phyloP scores from a whole-genome alignment of 2,888 invertebrate species.

The Aleiodes testaceus region DNA sequence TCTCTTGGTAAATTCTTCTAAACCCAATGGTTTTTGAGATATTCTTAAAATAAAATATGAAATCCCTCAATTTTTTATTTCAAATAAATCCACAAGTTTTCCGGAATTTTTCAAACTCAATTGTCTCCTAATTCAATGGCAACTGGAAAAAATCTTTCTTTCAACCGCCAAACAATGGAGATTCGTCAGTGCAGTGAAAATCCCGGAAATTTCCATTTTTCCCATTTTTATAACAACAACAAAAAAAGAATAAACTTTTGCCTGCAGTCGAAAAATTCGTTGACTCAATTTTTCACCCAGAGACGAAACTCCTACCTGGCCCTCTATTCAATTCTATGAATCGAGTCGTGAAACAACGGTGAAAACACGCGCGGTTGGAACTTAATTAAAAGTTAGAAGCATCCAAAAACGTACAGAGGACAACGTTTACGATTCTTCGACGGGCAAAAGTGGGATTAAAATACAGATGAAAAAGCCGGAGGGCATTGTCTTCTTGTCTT shows the following conservation, averaged over 20 bases:
- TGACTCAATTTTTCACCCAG: slow-evolving; percentile 7
- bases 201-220: no score
- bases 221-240: no score
- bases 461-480: not conserved
- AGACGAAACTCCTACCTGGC: not conserved
- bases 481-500: slow-evolving; percentile 32
- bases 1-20: no score
- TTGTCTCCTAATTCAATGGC: no score
- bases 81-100: no score
- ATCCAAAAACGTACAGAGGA: slow-evolving; percentile 3
- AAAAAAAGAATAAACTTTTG: not conserved
- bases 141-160: no score
- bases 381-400: slow-evolving; percentile 41
- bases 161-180: no score
- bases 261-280: slow-evolving; percentile 1
- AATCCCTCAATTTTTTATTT: no score
- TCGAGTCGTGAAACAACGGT: slow-evolving; percentile 30
- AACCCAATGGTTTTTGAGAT: no score
- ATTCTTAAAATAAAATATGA: no score
- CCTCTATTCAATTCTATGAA: slow-evolving; percentile 11
- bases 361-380: slow-evolving; percentile 29
- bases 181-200: no score
- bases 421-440: slow-evolving; percentile 32
- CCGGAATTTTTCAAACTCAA: no score
- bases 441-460: slow-evolving; percentile 20